phyloP scores from a whole-genome alignment of 2,113 vertebrate genomes.

The Todiramphus saurophagus region DNA sequence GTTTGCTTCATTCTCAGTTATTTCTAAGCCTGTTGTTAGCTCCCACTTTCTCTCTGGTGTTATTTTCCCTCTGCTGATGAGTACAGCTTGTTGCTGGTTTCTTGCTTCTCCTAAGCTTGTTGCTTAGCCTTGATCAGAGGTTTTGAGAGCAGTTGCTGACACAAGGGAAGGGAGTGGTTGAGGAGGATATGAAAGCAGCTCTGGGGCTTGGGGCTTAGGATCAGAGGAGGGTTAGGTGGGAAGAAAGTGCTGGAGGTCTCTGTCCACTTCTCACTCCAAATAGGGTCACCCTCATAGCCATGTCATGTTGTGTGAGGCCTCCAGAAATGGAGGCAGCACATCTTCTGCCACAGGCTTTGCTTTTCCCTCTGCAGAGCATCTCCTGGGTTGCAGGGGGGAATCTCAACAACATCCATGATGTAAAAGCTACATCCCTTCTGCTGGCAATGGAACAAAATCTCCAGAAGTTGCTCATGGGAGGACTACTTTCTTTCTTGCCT shows the following conservation, averaged over 20 bases:
- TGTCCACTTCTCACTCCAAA: background rate
- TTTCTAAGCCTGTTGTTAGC: background rate
- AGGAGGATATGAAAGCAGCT: background rate
- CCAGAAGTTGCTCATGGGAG: background rate
- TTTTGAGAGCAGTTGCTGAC: background rate
- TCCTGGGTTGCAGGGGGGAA: background rate
- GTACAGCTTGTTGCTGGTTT: background rate
- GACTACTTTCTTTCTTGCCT: background rate
- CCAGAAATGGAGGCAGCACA: background rate
- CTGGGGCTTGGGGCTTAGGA: background rate
- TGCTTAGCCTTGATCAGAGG: background rate
- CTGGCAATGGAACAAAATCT: background rate
- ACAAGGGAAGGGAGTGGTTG: background rate
- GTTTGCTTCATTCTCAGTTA: background rate
- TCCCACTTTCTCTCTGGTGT: background rate
- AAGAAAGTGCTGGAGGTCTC: background rate
- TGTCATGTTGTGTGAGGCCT: accelerated
- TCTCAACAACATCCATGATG: background rate
- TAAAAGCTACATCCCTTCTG: background rate
- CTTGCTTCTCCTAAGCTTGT: background rate
- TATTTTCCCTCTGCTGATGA: background rate
- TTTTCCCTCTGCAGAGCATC: background rate
- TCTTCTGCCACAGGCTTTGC: background rate
- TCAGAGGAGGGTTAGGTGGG: background rate
- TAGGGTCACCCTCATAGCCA: background rate